Conservation (phyloP, 2,113 vertebrate species). For the Zosterops lateralis region DNA sequence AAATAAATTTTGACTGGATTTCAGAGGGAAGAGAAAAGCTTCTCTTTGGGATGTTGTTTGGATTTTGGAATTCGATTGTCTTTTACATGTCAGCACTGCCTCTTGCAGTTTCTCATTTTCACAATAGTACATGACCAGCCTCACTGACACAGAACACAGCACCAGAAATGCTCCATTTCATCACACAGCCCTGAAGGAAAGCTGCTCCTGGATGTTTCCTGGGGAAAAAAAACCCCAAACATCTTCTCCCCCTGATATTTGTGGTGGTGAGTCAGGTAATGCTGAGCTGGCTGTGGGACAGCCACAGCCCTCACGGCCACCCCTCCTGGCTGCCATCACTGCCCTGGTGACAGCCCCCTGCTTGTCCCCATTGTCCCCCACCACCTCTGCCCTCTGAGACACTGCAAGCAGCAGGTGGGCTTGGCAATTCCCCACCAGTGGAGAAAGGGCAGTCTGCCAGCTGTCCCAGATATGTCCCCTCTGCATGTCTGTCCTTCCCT, state of each 20-base stretch:
- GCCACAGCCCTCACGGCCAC: background rate
- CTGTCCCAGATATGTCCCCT: rapidly evolving
- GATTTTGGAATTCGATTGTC: background rate
- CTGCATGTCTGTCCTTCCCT: background rate
- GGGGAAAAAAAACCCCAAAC: too few species aligned
- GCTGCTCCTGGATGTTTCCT: background rate
- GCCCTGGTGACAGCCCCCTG: background rate
- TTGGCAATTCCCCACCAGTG: background rate
- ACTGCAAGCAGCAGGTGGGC: background rate
- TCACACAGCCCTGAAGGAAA: background rate
- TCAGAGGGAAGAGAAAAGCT: background rate
- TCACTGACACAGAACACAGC: background rate
- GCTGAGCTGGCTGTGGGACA: background rate
- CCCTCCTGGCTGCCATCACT: rapidly evolving
- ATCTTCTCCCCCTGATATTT: background rate
- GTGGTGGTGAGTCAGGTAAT: background rate
- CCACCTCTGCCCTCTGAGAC: rapidly evolving
- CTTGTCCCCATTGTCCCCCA: background rate
- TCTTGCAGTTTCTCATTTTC: background rate
- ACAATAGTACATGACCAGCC: background rate
- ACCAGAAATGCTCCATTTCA: background rate
- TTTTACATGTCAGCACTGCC: background rate
- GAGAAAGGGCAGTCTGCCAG: background rate
- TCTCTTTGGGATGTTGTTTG: background rate
- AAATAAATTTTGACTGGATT: background rate